Evolutionary conservation across 2,888 invertebrate species (phyloP).

Genomic region (Andrena flavipes): DNA sequence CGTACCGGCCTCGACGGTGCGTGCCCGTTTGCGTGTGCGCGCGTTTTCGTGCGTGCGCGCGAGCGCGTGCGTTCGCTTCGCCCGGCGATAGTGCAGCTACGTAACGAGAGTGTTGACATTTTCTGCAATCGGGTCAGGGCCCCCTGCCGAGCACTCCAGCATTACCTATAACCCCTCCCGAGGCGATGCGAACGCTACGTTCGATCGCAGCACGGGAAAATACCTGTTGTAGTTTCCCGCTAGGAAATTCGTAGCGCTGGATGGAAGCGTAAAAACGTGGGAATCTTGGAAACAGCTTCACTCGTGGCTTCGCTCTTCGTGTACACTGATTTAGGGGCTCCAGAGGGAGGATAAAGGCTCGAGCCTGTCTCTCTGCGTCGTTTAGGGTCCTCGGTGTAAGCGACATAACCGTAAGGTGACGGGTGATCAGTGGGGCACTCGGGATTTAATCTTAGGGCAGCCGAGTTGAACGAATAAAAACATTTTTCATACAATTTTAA

Average conservation of each 20-base stretch:
- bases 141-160: slow-evolving; percentile 72
- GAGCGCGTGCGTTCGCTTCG: slow-evolving; percentile 17
- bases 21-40: slow-evolving; percentile 10
- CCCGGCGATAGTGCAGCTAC: slow-evolving; percentile 73
- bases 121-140: slow-evolving; percentile 84
- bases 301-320: not conserved
- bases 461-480: too few relatives aligned
- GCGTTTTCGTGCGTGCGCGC: slow-evolving; percentile 43
- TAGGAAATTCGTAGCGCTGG: slow-evolving; percentile 12
- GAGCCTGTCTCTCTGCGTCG: too few relatives aligned
- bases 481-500: too few relatives aligned
- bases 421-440: too few relatives aligned
- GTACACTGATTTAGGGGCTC: too few relatives aligned
- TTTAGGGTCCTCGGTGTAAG: too few relatives aligned
- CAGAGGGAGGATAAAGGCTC: too few relatives aligned
- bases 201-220: slow-evolving; percentile 1
- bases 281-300: not conserved
- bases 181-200: slow-evolving; percentile 64
- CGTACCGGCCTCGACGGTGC: not conserved
- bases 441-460: too few relatives aligned
- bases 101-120: slow-evolving; percentile 83
- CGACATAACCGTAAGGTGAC: too few relatives aligned
- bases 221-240: not conserved
- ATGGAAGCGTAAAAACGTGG: not conserved
- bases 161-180: slow-evolving; percentile 80